A percentile compares a stretch with the other conserved stretches of the same genome.
Conservation (phyloP, 2,113 vertebrate species). For the Hiodon alosoides region DNA sequence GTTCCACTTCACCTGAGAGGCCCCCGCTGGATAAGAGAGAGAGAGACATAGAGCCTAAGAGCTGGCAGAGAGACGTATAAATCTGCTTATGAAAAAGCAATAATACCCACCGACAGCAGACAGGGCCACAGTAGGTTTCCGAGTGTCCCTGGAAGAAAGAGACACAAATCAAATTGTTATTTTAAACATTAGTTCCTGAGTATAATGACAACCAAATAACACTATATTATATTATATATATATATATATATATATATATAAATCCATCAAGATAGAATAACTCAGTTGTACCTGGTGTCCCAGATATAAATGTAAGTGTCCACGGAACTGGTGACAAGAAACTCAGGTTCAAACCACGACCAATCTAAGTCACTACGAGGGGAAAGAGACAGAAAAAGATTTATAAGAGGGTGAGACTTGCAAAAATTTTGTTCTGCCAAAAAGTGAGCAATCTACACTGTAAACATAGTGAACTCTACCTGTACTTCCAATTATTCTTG, state of each 20-base stretch:
- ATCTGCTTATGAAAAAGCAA: not conserved
- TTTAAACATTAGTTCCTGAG: not conserved
- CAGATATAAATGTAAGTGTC: constrained; percentile 98
- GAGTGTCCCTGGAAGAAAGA: constrained; percentile 77
- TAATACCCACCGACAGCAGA: constrained; percentile 87
- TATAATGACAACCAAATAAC: not conserved
- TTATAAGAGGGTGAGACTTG: not conserved
- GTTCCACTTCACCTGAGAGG: constrained; percentile 98
- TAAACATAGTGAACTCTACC: no score
- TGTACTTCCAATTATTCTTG: no score
- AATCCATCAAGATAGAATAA: not conserved
- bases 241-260: not conserved
- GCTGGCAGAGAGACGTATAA: not conserved
- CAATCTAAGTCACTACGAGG: constrained; percentile 87
- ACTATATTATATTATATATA: not conserved
- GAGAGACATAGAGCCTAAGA: not conserved
- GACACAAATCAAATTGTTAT: not conserved
- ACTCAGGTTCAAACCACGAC: constrained; percentile 90
- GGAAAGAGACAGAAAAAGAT: not conserved
- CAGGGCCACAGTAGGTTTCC: constrained; percentile 82
- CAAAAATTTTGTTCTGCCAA: not conserved
- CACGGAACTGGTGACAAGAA: constrained; percentile 93
- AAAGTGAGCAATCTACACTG: no score
- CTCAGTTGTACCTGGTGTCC: constrained; percentile 84
- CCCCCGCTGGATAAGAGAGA: constrained; percentile 72